These are phyloP conservation scores for Enoplosus armatus DNA, from an alignment of 2,797 vertebrate species.

Conservation along the genomic window DNA sequence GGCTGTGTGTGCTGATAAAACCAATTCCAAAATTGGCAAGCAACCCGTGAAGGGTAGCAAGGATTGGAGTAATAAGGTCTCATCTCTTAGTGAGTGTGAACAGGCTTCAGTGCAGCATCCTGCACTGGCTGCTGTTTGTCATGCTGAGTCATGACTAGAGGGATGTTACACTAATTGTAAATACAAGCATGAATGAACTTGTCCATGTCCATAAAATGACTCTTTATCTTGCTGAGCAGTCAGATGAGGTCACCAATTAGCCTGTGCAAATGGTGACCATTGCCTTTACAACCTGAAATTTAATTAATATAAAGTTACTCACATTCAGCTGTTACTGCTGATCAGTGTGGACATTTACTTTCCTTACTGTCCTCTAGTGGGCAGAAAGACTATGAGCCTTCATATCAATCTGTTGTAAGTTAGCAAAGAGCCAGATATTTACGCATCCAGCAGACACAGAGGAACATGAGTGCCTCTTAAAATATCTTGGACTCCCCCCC, in stretches of 20 bases:
- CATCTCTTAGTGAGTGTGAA: background rate
- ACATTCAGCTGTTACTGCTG: background rate
- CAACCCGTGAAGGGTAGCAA: background rate
- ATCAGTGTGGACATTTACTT: background rate
- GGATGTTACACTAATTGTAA: background rate
- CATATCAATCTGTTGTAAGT: background rate
- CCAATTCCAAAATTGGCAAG: slow-evolving; percentile 9
- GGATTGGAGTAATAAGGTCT: background rate
- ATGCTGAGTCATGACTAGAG: slow-evolving; percentile 22
- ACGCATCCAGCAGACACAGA: background rate
- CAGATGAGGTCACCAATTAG: no score
- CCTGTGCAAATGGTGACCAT: background rate
- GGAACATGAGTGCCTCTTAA: background rate
- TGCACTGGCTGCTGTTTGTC: slow-evolving; percentile 10
- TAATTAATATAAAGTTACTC: background rate
- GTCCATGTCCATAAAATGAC: background rate
- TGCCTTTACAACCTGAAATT: background rate
- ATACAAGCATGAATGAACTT: background rate
- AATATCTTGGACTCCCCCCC: background rate
- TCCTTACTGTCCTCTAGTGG: background rate
- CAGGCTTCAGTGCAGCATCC: background rate
- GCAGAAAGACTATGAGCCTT: background rate
- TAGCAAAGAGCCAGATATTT: background rate
- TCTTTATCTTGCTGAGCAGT: background rate
- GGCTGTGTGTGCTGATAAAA: slow-evolving; percentile 6